Conservation (phyloP, 2,888 invertebrate genomes). For the Cephus rjabovi region DNA sequence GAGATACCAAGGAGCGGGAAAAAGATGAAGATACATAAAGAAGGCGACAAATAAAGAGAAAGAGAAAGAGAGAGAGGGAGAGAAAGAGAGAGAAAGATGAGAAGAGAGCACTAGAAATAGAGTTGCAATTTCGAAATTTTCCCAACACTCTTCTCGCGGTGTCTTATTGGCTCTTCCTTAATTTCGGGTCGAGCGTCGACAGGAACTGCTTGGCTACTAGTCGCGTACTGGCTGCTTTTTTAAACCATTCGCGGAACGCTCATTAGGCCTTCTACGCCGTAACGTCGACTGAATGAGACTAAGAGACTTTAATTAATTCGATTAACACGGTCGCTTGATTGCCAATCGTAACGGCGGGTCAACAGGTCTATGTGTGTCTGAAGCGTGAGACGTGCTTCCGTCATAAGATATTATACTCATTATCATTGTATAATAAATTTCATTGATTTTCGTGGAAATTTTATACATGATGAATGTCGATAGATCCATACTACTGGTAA, state of each 20-base stretch:
- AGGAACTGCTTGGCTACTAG: not conserved
- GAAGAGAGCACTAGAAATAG: not conserved
- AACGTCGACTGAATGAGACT: not conserved
- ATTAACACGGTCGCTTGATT: not conserved
- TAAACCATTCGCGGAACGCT: not conserved
- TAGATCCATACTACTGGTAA: not conserved
- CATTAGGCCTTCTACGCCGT: not conserved
- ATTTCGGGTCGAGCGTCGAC: not conserved
- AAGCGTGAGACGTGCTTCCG: not conserved
- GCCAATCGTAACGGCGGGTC: not conserved
- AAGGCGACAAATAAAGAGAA: not conserved
- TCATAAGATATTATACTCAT: not conserved
- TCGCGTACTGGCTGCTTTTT: not conserved
- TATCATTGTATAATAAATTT: not conserved
- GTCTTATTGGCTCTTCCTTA: not conserved
- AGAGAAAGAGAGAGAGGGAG: not conserved
- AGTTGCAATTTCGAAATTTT: constrained; percentile 3
- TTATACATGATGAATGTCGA: not conserved
- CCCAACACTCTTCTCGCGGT: not conserved
- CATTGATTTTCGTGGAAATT: not conserved
- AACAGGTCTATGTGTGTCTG: not conserved
- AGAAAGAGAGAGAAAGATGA: not conserved
- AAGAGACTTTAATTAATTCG: not conserved
- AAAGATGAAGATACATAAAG: not conserved
- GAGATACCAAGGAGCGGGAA: not conserved